Percentiles rank a stretch among this genome's conserved stretches.
phyloP scores from a whole-genome alignment of 2,797 vertebrate species.

The Florisuga fusca region DNA sequence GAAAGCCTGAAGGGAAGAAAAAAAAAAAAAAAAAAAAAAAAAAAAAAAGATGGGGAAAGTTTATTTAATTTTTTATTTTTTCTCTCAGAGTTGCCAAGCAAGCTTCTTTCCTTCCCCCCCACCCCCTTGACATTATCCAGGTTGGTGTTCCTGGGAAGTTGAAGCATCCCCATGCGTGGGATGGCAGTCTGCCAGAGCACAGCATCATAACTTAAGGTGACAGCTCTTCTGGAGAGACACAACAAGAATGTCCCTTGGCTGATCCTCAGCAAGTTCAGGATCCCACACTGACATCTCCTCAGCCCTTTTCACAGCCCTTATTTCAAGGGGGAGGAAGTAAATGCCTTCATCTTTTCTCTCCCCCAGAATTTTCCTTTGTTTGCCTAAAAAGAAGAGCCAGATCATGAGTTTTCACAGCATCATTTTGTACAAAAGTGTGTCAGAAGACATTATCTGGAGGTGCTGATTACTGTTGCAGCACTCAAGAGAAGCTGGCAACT shows the following conservation, averaged over 20 bases:
- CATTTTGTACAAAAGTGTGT: constrained; percentile 21
- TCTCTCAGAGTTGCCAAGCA: neutral
- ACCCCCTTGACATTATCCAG: neutral
- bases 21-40: neutral
- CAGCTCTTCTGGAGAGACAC: neutral
- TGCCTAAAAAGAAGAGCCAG: constrained; percentile 1
- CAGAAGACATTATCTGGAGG: constrained; percentile 43
- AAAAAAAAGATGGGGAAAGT: neutral
- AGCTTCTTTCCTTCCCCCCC: neutral
- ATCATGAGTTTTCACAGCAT: constrained; percentile 37
- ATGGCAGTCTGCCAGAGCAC: neutral
- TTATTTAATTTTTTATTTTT: constrained; percentile 31
- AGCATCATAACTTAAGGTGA: neutral
- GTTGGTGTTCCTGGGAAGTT: neutral
- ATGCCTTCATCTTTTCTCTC: neutral
- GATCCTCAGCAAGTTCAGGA: neutral
- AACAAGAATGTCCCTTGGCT: neutral
- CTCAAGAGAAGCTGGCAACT: constrained; percentile 46
- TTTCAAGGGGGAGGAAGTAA: neutral
- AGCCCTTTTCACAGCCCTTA: neutral
- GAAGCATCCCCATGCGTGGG: neutral
- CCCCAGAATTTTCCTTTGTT: constrained; percentile 3
- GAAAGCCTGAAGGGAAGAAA: neutral
- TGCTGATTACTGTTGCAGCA: neutral
- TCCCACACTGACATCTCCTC: neutral